Percentiles rank a stretch among this genome's conserved stretches.
Evolutionary conservation across 2,888 invertebrate species (phyloP).

Genomic region (Tinea trinotella): DNA sequence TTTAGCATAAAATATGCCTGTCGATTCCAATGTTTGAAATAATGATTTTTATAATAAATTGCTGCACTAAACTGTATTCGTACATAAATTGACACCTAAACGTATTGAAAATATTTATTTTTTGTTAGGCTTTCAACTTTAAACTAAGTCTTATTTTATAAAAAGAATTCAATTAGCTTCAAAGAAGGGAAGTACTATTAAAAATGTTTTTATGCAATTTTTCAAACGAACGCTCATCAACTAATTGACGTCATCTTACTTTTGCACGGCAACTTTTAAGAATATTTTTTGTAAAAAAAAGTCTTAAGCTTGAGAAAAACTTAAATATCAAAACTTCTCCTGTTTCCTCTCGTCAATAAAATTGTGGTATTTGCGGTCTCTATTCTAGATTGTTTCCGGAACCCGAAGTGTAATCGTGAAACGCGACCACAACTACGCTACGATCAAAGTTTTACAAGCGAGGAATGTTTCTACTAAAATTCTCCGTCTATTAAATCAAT

Average conservation of each 20-base stretch:
- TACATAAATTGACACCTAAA: background rate
- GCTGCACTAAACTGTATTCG: background rate
- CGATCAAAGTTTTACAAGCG: conserved; percentile 29
- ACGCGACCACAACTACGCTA: conserved; percentile 23
- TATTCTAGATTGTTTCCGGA: conserved; percentile 41
- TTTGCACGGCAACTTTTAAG: conserved; percentile 1
- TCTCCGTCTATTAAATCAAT: conserved; percentile 34
- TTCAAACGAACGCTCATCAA: background rate
- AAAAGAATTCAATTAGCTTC: conserved; percentile 4
- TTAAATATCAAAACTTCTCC: background rate
- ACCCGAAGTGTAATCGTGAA: conserved; percentile 31
- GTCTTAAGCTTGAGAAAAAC: background rate
- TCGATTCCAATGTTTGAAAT: background rate
- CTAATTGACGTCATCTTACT: background rate
- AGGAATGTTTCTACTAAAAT: conserved; percentile 24
- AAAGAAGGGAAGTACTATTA: background rate
- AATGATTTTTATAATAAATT: background rate
- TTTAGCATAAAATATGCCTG: too few species aligned
- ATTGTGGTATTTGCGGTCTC: conserved; percentile 27
- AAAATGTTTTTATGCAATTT: background rate
- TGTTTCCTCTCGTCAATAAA: conserved; percentile 10
- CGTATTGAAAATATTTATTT: background rate
- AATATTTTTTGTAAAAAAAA: background rate
- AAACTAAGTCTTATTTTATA: background rate
- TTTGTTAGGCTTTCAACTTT: background rate